These are phyloP conservation scores for Hirudinaria manillensis DNA, from an alignment of 2,888 invertebrate species.

Conservation along the genomic window DNA sequence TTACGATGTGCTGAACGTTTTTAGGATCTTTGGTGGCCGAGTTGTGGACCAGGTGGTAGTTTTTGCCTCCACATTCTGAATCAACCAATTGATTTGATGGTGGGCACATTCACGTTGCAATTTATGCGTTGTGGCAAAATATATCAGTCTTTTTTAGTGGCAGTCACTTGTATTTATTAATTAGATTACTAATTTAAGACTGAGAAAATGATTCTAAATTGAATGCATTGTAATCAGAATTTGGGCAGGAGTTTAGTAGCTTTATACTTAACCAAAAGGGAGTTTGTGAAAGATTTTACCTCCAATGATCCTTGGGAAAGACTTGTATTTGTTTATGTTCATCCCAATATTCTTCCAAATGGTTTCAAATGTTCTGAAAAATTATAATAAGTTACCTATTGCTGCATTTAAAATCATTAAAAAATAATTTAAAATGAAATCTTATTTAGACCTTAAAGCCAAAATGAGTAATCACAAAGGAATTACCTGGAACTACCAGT, in stretches of 20 bases:
- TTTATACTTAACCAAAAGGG: not conserved
- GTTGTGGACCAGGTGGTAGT: constrained; percentile 92
- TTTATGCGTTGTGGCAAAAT: not conserved
- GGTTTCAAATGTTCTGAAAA: constrained; percentile 73
- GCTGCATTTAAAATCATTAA: not conserved
- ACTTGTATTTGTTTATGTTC: constrained; percentile 74
- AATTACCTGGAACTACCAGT: constrained; percentile 85
- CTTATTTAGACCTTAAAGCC: not conserved
- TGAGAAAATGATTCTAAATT: too few relatives aligned
- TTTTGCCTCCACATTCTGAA: constrained; percentile 97
- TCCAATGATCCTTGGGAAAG: constrained; percentile 82
- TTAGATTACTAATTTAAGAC: too few relatives aligned
- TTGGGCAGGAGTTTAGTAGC: not conserved
- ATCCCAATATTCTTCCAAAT: constrained; percentile 87
- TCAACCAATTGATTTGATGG: constrained; percentile 19
- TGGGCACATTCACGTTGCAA: not conserved
- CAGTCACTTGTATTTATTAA: constrained; percentile 1
- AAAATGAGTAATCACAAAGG: not conserved
- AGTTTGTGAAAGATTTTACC: constrained; percentile 46
- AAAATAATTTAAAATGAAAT: not conserved
- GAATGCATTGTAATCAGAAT: not conserved
- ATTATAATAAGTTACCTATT: not conserved
- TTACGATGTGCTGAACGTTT: constrained; percentile 71
- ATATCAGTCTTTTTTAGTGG: not conserved
- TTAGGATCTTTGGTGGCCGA: constrained; percentile 62